Base-by-base conservation (phyloP, 2,797 vertebrate genomes). In the Helostoma temminkii region DNA sequence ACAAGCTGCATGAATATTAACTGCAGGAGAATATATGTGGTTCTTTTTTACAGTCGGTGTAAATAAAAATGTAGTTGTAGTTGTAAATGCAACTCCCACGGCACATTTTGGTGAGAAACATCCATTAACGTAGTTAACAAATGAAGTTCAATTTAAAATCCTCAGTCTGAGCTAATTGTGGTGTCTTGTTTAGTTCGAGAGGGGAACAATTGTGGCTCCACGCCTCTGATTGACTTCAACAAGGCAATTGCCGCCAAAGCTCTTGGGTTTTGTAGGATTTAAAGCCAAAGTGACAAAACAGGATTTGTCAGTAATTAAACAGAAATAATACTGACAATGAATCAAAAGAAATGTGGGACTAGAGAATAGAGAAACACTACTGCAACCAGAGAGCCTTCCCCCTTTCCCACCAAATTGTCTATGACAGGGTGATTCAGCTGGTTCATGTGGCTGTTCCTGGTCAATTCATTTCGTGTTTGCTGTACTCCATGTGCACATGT, bases 401-500 rank as follows among this genome's bases (percentile, higher is more conserved):
- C 1, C 42, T n/a, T 30, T 3, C 5, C 7, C 19, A 39, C 39
- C 49, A 70, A 39, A 57, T 5, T 25, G 21, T 57, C 9, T 28
- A 0, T 4, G 18, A 56, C 63, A 64, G 24, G 43, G 39, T 21
- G 41, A 2, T 24, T 1, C 45, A 49, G 63, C 6, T 18, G 1
- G 0, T 41, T 52, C n/a, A 28, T 8, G 1, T 1, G n/a, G n/a
- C n/a, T n/a, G 3, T n/a, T 41, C 28, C 46, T 59, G 28, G n/a
- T 65, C 9, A n/a, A 21, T 7, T 26, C 32, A n/a, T 46, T 49
- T 47, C 41, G 41, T 65, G 50, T 28, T 15, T n/a, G 25, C 43
- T 52, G 63, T 53, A 64, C 48, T 60, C 71, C 19, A 54, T 72
- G 62, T 21, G n/a, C 61, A 47, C 66, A 73, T 72, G 67, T 71